These are phyloP conservation scores for Trichogramma evanescens DNA, from an alignment of 2,888 invertebrate species.

Conservation along the genomic window DNA sequence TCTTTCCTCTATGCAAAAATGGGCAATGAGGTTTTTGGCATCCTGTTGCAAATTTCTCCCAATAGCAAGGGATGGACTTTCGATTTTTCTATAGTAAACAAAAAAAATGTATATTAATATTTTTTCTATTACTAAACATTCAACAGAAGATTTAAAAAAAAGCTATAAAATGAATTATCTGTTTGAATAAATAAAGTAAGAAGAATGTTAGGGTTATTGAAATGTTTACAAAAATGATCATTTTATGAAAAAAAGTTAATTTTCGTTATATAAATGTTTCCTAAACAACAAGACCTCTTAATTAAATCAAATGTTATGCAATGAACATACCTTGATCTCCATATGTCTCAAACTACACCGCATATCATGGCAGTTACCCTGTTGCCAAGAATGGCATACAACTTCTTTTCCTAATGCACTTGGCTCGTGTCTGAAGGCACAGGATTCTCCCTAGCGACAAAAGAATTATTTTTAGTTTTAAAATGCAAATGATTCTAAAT, in stretches of 20 bases:
- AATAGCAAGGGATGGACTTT: conserved; percentile 76
- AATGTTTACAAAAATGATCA: neutral
- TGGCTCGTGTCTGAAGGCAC: conserved; percentile 79
- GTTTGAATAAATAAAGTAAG: no score
- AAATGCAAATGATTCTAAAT: no score
- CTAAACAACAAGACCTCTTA: neutral
- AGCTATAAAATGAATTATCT: neutral
- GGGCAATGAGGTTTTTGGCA: conserved; percentile 81
- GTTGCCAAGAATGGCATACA: conserved; percentile 75
- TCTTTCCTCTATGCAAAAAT: conserved; percentile 59
- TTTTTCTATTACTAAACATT: neutral
- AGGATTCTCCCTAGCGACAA: conserved; percentile 61
- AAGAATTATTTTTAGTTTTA: no score
- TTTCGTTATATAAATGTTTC: conserved; percentile 4
- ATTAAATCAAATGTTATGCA: conserved; percentile 5
- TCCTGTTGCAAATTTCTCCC: conserved; percentile 79
- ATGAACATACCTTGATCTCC: conserved; percentile 64
- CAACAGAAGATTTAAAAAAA: neutral
- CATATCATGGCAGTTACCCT: conserved; percentile 70
- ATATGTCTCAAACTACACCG: conserved; percentile 79
- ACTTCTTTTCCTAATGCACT: conserved; percentile 75
- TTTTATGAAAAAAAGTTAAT: neutral
- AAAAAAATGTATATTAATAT: neutral
- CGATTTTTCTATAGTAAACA: conserved; percentile 64
- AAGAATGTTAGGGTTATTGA: neutral